These are phyloP conservation scores for Pollachius pollachius DNA, from an alignment of 2,113 vertebrate genomes.

Conservation along the genomic window DNA sequence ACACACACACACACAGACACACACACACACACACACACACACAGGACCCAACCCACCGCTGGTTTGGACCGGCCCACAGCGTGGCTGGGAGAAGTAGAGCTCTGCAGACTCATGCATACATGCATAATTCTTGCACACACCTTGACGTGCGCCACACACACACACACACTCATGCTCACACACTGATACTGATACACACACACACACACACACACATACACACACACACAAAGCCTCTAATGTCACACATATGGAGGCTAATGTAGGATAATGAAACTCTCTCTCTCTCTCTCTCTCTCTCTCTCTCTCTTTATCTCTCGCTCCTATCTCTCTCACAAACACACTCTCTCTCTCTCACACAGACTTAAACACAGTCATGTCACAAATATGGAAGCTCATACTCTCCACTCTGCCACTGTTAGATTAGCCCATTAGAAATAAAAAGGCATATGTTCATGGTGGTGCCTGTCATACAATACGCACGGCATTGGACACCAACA, in stretches of 20 bases:
- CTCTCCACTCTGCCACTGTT: no score
- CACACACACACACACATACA: conserved; percentile 2
- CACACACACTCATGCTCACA: conserved; percentile 1
- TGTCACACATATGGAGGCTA: not conserved
- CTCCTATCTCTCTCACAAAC: not conserved
- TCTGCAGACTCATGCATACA: not conserved
- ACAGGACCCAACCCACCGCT: conserved; percentile 58
- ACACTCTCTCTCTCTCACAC: not conserved
- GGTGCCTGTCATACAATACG: no score
- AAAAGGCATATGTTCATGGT: no score
- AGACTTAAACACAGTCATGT: not conserved
- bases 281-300: not conserved
- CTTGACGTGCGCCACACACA: not conserved
- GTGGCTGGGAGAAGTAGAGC: conserved; percentile 39
- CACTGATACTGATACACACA: not conserved
- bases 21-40: not conserved
- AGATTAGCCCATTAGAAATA: no score
- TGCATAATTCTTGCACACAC: no score
- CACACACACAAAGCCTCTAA: conserved; percentile 3
- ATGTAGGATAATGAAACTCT: conserved; percentile 4
- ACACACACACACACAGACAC: conserved; percentile 21
- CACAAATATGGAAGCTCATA: not conserved
- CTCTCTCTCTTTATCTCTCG: not conserved
- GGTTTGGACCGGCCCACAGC: conserved; percentile 46
- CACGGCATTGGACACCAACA: no score